Percentiles rank a stretch among this genome's conserved stretches.
phyloP scores from a whole-genome alignment of 2,797 vertebrate species.

The Mus spretus region DNA sequence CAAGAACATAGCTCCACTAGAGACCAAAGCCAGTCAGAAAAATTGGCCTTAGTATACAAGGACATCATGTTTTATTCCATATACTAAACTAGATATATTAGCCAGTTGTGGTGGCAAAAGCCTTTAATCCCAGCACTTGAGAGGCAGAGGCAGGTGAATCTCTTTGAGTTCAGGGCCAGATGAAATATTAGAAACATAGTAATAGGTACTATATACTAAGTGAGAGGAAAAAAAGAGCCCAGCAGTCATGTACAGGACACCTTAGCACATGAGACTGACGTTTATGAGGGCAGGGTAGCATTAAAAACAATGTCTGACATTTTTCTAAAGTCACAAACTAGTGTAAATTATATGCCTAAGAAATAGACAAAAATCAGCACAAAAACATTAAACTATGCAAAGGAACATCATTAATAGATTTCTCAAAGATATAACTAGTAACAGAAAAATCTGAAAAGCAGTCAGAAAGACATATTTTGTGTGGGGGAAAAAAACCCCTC shows the following conservation, averaged over 20 bases:
- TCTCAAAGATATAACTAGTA: not conserved
- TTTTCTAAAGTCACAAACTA: not conserved
- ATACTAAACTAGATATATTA: not conserved
- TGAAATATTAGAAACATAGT: not conserved
- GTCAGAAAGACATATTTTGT: not conserved
- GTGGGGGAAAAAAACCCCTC: not conserved
- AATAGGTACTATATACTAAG: not conserved
- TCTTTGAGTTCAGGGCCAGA: not conserved
- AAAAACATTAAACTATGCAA: not conserved
- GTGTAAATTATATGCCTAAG: not conserved
- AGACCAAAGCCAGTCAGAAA: not conserved
- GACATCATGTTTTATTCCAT: not conserved
- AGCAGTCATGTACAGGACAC: not conserved
- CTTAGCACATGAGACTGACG: not conserved
- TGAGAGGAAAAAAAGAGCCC: not conserved
- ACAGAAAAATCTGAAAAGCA: slow-evolving; percentile 16
- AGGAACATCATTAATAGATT: not conserved
- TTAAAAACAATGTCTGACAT: not conserved
- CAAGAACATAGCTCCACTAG: not conserved
- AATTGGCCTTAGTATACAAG: not conserved
- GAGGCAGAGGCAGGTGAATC: not conserved
- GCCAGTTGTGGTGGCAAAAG: not conserved
- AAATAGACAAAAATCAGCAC: not conserved
- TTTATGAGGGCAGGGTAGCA: no score
- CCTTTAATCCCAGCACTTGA: not conserved